A percentile compares a stretch with the other conserved stretches of the same genome.
phyloP scores from a whole-genome alignment of 2,888 invertebrate genomes.

The Polydrusus pterygomalis region DNA sequence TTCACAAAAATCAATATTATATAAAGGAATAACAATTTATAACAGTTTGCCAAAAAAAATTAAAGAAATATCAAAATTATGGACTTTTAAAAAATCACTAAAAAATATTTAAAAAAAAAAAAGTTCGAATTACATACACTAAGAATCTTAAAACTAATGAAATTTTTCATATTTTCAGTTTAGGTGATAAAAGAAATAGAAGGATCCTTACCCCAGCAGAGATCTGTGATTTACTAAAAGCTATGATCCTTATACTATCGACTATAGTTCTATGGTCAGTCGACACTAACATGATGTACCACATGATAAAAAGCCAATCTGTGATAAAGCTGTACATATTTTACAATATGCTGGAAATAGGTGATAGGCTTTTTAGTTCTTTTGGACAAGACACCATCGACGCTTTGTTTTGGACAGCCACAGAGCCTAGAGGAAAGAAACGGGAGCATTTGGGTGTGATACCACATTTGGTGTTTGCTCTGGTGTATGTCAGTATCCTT shows the following conservation, averaged over 20 bases:
- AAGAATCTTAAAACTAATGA: no score
- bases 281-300: slow-evolving; percentile 98
- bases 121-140: no score
- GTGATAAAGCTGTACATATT: slow-evolving; percentile 99
- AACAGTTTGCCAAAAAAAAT: no score
- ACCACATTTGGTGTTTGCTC: slow-evolving; percentile 92
- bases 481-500: slow-evolving; percentile 97
- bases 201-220: slow-evolving; percentile 88
- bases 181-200: slow-evolving; percentile 71
- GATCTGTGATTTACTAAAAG: slow-evolving; percentile 96
- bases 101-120: no score
- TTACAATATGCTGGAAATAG: slow-evolving; percentile 99
- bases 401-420: slow-evolving; percentile 98
- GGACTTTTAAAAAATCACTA: no score
- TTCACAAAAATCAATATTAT: no score
- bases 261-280: slow-evolving; percentile 91
- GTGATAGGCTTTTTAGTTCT: slow-evolving; percentile 95
- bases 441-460: slow-evolving; percentile 90
- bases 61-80: no score
- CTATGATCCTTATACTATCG: slow-evolving; percentile 88
- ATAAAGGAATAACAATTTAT: no score
- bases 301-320: slow-evolving; percentile 97
- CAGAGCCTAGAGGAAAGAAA: slow-evolving; percentile 91
- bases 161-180: slow-evolving; percentile 59
- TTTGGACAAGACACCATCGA: slow-evolving; percentile 99